A percentile compares a stretch with the other conserved stretches of the same genome.
These are phyloP conservation scores for Oncorhynchus mykiss DNA, from an alignment of 2,113 vertebrate species.

Conservation along the genomic window DNA sequence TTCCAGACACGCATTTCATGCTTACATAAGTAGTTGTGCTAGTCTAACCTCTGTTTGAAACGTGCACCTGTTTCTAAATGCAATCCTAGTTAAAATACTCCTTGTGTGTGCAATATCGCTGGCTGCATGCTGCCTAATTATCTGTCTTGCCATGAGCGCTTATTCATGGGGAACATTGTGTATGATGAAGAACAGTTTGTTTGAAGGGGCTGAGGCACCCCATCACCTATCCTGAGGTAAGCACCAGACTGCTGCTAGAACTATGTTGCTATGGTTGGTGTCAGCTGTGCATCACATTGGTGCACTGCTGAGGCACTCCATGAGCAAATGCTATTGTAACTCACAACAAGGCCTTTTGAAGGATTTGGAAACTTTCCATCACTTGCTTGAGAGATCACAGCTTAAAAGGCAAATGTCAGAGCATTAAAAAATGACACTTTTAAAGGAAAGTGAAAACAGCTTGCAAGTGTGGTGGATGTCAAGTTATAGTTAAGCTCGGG, in stretches of 20 bases:
- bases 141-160: conserved; percentile 32
- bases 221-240: conserved; percentile 49
- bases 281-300: conserved; percentile 50
- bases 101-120: conserved; percentile 41
- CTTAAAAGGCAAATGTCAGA: conserved; percentile 36
- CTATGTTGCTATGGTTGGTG: conserved; percentile 56
- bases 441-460: conserved; percentile 57
- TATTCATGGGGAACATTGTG: conserved; percentile 40
- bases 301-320: not conserved
- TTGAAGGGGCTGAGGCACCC: conserved; percentile 34
- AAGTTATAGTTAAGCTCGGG: conserved; percentile 15
- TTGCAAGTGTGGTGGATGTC: conserved; percentile 31
- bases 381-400: conserved; percentile 39
- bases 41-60: conserved; percentile 31
- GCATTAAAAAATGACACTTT: conserved; percentile 24
- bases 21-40: conserved; percentile 16
- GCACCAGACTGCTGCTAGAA: conserved; percentile 28
- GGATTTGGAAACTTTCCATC: conserved; percentile 36
- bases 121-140: conserved; percentile 43
- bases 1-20: not conserved
- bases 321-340: conserved; percentile 27
- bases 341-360: conserved; percentile 11
- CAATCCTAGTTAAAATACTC: conserved; percentile 45
- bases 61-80: conserved; percentile 58
- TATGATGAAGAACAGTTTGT: conserved; percentile 47